Base-by-base conservation (phyloP, 2,888 invertebrate genomes). In the Plusia festucae region DNA sequence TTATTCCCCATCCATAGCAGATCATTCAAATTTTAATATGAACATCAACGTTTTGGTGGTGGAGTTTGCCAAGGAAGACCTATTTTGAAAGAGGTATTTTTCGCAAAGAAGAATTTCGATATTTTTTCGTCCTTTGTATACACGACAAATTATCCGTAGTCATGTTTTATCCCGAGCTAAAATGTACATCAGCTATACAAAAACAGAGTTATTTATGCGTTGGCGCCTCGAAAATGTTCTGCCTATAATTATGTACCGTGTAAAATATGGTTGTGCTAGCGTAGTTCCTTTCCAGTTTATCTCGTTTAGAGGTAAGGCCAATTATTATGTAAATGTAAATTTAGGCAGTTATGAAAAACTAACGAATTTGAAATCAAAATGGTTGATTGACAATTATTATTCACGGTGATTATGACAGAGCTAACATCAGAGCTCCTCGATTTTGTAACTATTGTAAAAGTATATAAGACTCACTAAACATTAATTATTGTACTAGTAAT, bases 21-120 rank as follows among this genome's bases (percentile, higher is more conserved):
- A 59, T 67, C 67, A 67, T 70, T 60, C 30, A 64, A 66, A 61
- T 74, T 54, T 13, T 59, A 8, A 53, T 59, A 49, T 32, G 51
- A 22, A 22, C 34, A 49, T 59, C 46, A 20, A 65, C 53, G 65
- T 70, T 65, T 70, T 60, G 53, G 46, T 53, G 51, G 60, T 24
- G 24, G 2, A 24, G 5, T 3, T 3, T 59, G 52, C 52, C 30
- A 53, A 64, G 55, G 52, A 34, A 0, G 30, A 15, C 20, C 66
- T 51, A 27, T 9, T 27, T 64, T 13, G 6, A 13, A 15, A 20
- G n/a, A 64, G 54, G 55, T 70, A 49, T 65, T 69, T 65, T 56
- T 51, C 63, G 44, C 51, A n/a, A 5, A n/a, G n/a, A n/a, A 30
- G 30, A 30, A 9, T 30, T 30, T 30, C 30, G 40, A 40, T 40